These are phyloP conservation scores for Norana najaformis DNA, from an alignment of 2,888 invertebrate genomes.

Conservation along the genomic window DNA sequence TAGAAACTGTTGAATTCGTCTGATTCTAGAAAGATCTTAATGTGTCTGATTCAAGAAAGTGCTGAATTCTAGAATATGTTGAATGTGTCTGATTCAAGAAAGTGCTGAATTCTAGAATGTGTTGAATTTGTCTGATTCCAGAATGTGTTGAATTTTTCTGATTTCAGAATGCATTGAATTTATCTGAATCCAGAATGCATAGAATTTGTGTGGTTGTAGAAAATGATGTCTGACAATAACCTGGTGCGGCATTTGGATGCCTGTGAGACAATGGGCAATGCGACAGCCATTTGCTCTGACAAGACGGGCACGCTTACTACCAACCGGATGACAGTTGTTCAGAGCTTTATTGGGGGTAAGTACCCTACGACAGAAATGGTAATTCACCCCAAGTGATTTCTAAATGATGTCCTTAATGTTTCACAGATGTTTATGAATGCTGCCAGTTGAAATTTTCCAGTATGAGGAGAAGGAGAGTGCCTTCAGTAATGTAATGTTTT, in stretches of 20 bases:
- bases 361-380: neutral
- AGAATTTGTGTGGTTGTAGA: slow-evolving; percentile 62
- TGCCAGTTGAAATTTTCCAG: too few relatives aligned
- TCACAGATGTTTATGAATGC: too few relatives aligned
- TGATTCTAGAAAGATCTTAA: too few relatives aligned
- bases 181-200: neutral
- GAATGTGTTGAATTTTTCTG: neutral
- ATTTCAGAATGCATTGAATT: neutral
- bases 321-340: slow-evolving; percentile 91
- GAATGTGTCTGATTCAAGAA: neutral
- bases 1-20: neutral
- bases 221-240: slow-evolving; percentile 99
- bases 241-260: slow-evolving; percentile 98
- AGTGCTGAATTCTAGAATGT: neutral
- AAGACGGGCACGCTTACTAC: slow-evolving; percentile 99
- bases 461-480: too few relatives aligned
- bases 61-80: neutral
- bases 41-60: neutral
- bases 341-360: slow-evolving; percentile 86
- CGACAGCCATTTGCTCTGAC: slow-evolving; percentile 98
- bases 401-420: too few relatives aligned
- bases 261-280: slow-evolving; percentile 99
- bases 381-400: too few relatives aligned
- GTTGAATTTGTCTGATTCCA: neutral
- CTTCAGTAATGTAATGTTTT: too few relatives aligned